A percentile compares a stretch with the other conserved stretches of the same genome.
Conservation (phyloP, 2,797 vertebrate genomes). For the Dallia pectoralis region DNA sequence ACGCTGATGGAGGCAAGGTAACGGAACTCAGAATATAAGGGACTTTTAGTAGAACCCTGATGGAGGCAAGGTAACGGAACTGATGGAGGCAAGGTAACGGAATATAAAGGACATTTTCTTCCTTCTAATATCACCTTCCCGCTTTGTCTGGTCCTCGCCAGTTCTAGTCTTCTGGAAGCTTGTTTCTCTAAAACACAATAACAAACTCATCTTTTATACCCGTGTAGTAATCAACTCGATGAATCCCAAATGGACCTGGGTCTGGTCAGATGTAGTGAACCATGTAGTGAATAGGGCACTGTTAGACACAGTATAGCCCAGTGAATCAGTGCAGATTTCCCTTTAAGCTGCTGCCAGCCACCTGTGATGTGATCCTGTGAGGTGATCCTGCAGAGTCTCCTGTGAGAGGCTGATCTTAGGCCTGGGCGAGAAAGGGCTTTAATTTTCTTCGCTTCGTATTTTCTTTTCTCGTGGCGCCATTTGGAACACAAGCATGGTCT, state of each 20-base stretch:
- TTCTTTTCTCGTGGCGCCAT: too few species aligned
- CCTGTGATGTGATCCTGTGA: conserved; percentile 16
- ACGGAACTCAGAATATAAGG: not conserved
- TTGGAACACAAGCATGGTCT: too few species aligned
- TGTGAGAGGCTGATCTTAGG: conserved; percentile 15
- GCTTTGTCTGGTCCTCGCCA: not conserved
- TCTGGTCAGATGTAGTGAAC: too few species aligned
- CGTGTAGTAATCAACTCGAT: conserved; percentile 25
- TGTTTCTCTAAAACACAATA: not conserved
- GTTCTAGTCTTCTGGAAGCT: not conserved
- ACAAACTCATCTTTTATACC: not conserved
- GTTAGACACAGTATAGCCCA: not conserved
- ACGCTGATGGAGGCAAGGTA: conserved; percentile 97
- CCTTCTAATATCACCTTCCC: conserved; percentile 36
- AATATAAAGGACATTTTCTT: conserved; percentile 23
- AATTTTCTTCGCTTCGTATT: not conserved
- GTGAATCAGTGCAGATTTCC: conserved; percentile 3
- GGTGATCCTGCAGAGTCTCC: conserved; percentile 26
- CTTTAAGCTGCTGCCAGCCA: conserved; percentile 20
- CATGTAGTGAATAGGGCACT: too few species aligned
- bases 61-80: too few species aligned
- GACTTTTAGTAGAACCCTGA: too few species aligned
- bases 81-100: not conserved
- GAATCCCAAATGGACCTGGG: too few species aligned
- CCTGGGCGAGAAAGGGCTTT: conserved; percentile 1